Conservation (phyloP, 2,888 invertebrate genomes). For the Orthosia cruda region DNA sequence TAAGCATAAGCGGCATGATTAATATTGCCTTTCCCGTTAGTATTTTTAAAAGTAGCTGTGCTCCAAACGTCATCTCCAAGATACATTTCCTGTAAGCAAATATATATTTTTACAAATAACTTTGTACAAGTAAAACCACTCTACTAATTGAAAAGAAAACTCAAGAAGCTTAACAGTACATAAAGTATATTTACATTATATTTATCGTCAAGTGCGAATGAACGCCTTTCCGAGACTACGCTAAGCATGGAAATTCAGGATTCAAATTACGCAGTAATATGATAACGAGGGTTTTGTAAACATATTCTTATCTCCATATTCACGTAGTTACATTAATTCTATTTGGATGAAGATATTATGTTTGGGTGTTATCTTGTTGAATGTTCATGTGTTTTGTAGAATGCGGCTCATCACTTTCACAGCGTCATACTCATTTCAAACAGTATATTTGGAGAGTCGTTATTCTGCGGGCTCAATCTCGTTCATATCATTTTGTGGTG, state of each 20-base stretch:
- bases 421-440: conserved; percentile 1
- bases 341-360: conserved; percentile 22
- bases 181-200: neutral
- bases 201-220: neutral
- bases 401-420: neutral
- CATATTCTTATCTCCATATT: conserved; percentile 24
- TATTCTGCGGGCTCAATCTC: neutral
- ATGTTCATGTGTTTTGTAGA: conserved; percentile 7
- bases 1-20: no score
- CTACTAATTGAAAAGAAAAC: neutral
- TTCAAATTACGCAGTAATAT: conserved; percentile 10
- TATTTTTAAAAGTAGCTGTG: neutral
- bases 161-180: neutral
- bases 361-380: conserved; percentile 10
- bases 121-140: conserved; percentile 12
- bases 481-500: neutral
- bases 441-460: conserved; percentile 14
- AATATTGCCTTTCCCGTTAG: neutral
- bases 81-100: neutral
- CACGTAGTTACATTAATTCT: conserved; percentile 22
- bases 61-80: neutral
- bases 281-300: conserved; percentile 9
- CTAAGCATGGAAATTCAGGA: conserved; percentile 1
- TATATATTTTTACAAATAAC: neutral
- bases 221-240: conserved; percentile 2